phyloP scores from a whole-genome alignment of 2,113 vertebrate species.

The Capreolus pygargus region DNA sequence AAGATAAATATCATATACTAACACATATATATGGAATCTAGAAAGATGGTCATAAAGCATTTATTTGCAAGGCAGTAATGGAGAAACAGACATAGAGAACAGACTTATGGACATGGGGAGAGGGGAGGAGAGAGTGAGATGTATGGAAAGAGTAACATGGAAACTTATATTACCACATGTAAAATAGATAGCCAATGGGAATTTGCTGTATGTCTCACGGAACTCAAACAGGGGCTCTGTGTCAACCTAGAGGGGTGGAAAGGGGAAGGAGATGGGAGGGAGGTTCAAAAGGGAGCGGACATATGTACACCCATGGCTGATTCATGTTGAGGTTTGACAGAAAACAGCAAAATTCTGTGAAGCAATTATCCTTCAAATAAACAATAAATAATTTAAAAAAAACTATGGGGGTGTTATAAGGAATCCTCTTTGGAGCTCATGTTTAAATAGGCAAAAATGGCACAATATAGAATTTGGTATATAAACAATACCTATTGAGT shows the following conservation, averaged over 20 bases:
- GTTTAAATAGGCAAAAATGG: neutral
- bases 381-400: neutral
- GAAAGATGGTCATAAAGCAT: neutral
- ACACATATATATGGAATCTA: neutral
- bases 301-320: neutral
- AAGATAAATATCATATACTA: neutral
- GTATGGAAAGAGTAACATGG: neutral
- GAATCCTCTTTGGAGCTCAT: neutral
- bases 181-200: neutral
- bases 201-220: neutral
- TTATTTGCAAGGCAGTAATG: neutral
- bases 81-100: neutral
- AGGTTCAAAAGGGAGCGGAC: neutral
- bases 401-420: neutral
- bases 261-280: neutral
- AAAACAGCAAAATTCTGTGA: neutral
- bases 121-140: neutral
- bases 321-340: neutral
- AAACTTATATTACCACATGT: neutral
- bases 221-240: neutral
- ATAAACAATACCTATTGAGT: neutral
- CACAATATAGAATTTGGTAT: neutral
- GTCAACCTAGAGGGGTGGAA: neutral
- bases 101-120: neutral
- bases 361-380: neutral